phyloP scores from a whole-genome alignment of 2,113 vertebrate species.

The Tonatia bakeri region DNA sequence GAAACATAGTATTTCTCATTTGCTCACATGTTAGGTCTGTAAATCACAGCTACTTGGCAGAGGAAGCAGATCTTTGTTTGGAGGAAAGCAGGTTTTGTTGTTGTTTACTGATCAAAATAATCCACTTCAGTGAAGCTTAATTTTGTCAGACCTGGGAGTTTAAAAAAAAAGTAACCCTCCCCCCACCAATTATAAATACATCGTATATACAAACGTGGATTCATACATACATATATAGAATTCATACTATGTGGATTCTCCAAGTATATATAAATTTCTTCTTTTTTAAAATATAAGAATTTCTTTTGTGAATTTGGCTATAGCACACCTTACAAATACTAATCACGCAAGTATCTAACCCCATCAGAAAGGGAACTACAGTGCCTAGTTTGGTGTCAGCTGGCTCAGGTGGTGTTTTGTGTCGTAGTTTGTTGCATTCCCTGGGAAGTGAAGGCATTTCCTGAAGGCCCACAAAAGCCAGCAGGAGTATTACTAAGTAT shows the following conservation, averaged over 20 bases:
- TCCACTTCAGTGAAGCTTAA: not conserved
- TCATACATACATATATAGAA: not conserved
- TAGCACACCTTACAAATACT: not conserved
- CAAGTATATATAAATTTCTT: not conserved
- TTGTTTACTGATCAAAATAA: conserved; percentile 40
- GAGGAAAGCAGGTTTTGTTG: conserved; percentile 34
- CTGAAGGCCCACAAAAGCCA: conserved; percentile 11
- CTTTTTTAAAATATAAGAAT: not conserved
- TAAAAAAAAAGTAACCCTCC: not conserved
- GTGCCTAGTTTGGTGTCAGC: not conserved
- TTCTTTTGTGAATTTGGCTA: conserved; percentile 12
- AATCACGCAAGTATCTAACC: not conserved
- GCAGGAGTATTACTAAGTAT: conserved; percentile 40
- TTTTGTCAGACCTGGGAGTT: not conserved
- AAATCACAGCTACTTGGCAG: conserved; percentile 59
- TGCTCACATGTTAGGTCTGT: not conserved
- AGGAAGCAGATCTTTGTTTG: not conserved
- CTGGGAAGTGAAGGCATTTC: conserved; percentile 60
- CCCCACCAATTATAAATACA: not conserved
- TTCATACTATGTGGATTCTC: not conserved
- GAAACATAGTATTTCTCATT: conserved; percentile 60
- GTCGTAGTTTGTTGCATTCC: not conserved
- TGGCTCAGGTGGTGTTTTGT: not conserved
- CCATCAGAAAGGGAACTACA: not conserved
- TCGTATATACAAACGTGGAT: not conserved